phyloP scores from a whole-genome alignment of 2,888 invertebrate species.

The Oscheius myriophilus region DNA sequence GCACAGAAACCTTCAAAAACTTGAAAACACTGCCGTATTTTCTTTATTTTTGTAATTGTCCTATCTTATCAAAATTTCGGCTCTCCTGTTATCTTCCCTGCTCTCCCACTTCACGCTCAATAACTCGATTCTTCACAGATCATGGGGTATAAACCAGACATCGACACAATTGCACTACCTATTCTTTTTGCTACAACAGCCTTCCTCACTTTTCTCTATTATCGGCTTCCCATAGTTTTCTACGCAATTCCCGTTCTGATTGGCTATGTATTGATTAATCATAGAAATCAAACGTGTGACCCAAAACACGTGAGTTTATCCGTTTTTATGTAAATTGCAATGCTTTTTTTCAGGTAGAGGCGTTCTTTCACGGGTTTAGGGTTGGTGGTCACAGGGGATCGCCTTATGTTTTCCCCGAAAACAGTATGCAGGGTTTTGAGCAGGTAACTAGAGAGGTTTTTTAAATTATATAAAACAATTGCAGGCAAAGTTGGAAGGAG shows the following conservation, averaged over 20 bases:
- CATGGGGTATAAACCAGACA: conserved; percentile 21
- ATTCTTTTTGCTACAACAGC: conserved; percentile 7
- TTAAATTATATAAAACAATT: background rate
- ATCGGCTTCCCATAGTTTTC: conserved; percentile 2
- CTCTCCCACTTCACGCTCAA: too few relatives aligned
- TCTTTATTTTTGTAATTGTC: too few relatives aligned
- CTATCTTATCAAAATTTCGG: too few relatives aligned
- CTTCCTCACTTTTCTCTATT: conserved; percentile 17
- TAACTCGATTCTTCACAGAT: too few relatives aligned
- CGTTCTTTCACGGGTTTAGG: conserved; percentile 63
- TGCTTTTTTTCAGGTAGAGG: conserved; percentile 50
- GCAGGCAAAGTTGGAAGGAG: conserved; percentile 81
- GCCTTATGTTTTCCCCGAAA: conserved; percentile 65
- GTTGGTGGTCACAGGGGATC: conserved; percentile 69
- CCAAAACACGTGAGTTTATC: conserved; percentile 21
- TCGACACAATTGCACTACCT: conserved; percentile 21
- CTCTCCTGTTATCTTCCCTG: too few relatives aligned
- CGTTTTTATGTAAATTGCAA: background rate
- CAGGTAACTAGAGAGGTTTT: conserved; percentile 44
- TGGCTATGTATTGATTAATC: background rate
- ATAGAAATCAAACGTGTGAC: conserved; percentile 21
- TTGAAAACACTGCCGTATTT: too few relatives aligned
- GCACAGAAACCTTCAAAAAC: too few relatives aligned
- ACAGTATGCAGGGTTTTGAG: conserved; percentile 65
- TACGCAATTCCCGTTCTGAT: conserved; percentile 13